Evolutionary conservation across 2,888 invertebrate genomes (phyloP).

Genomic region (Achlya flavicornis): DNA sequence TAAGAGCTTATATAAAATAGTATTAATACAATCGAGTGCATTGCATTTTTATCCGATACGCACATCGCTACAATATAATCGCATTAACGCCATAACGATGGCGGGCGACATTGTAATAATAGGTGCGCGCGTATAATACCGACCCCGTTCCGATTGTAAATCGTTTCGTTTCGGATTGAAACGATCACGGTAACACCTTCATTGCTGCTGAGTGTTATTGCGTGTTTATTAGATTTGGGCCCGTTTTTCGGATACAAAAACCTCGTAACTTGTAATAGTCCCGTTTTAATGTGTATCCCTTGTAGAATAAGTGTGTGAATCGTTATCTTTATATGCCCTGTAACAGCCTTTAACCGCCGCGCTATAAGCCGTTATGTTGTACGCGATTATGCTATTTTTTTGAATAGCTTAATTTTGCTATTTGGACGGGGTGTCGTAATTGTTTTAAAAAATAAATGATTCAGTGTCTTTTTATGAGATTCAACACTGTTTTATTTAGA

Average conservation of each 20-base stretch:
- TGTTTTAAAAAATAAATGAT: not conserved
- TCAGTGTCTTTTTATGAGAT: not conserved
- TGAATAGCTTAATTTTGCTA: not conserved
- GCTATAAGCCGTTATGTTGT: conserved; percentile 5
- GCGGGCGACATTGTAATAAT: not conserved
- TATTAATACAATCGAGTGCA: not conserved
- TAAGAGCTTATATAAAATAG: not conserved
- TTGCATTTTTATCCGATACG: not conserved
- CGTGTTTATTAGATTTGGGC: conserved; percentile 68
- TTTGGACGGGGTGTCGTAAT: not conserved
- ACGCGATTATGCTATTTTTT: not conserved
- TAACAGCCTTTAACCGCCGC: conserved; percentile 15
- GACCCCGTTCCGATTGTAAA: conserved; percentile 52
- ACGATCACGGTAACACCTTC: conserved; percentile 69
- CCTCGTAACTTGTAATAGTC: conserved; percentile 46
- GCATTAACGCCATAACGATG: not conserved
- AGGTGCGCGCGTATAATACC: conserved; percentile 12
- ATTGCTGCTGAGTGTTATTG: conserved; percentile 57
- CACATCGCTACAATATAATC: not conserved
- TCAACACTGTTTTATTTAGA: too few species aligned
- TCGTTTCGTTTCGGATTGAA: conserved; percentile 59
- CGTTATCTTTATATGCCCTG: conserved; percentile 33
- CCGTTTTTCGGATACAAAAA: conserved; percentile 48
- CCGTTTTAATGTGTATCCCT: conserved; percentile 44
- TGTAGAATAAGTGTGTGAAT: conserved; percentile 26